phyloP scores from a whole-genome alignment of 2,888 invertebrate species.

The Chrysomela aeneicollis region DNA sequence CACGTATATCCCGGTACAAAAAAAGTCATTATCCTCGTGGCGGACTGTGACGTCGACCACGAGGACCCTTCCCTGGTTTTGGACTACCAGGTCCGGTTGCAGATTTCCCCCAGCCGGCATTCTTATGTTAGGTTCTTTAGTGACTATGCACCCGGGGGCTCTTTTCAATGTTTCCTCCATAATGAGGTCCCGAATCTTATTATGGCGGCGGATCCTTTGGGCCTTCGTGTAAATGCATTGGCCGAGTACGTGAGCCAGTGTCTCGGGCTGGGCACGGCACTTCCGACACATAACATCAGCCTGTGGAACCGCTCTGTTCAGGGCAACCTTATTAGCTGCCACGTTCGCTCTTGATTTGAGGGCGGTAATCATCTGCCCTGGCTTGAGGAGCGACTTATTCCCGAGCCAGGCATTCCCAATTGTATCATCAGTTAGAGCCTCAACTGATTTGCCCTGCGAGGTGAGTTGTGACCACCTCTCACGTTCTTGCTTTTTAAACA shows the following conservation, averaged over 20 bases:
- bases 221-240: slow-evolving; percentile 42
- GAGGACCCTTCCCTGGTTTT: slow-evolving; percentile 41
- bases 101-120: slow-evolving; percentile 38
- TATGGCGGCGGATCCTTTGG: slow-evolving; percentile 41
- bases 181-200: slow-evolving; percentile 42
- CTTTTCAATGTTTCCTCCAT: slow-evolving; percentile 24
- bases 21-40: slow-evolving; percentile 35
- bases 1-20: too few relatives aligned
- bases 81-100: slow-evolving; percentile 45
- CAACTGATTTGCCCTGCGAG: background rate
- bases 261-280: slow-evolving; percentile 46
- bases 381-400: slow-evolving; percentile 43
- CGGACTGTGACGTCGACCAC: slow-evolving; percentile 50
- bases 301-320: slow-evolving; percentile 42
- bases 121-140: slow-evolving; percentile 21
- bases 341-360: slow-evolving; percentile 47
- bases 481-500: slow-evolving; percentile 15
- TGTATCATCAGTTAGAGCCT: slow-evolving; percentile 39
- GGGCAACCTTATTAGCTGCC: slow-evolving; percentile 38
- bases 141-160: background rate
- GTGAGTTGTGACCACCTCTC: background rate
- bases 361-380: slow-evolving; percentile 41
- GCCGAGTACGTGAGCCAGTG: slow-evolving; percentile 44
- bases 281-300: slow-evolving; percentile 45
- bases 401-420: slow-evolving; percentile 46